Conservation (phyloP, 64 coral and sea anemone genomes). For the Pocillopora verrucosa region DNA sequence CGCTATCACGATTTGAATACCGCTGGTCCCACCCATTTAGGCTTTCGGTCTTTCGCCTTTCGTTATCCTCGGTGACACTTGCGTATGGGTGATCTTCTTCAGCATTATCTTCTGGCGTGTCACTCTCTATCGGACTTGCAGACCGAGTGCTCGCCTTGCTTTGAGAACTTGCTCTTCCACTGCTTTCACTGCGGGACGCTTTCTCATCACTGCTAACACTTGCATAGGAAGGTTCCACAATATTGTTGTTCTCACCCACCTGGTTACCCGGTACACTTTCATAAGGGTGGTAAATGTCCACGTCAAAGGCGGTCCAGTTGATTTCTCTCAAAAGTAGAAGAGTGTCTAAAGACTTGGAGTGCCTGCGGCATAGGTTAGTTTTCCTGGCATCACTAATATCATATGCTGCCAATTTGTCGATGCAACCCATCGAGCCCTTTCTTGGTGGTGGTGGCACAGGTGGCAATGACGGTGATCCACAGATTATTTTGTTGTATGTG, state of each 20-base stretch:
- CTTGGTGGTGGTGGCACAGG: slow-evolving; percentile 34
- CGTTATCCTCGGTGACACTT: slow-evolving; percentile 51
- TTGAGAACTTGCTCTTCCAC: slow-evolving; percentile 9
- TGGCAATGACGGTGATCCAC: background rate
- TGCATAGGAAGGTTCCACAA: slow-evolving; percentile 59
- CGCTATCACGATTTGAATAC: slow-evolving; percentile 12
- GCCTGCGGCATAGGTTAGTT: slow-evolving; percentile 61
- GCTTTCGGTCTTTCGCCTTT: slow-evolving; percentile 19
- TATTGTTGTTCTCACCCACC: slow-evolving; percentile 11
- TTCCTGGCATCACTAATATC: slow-evolving; percentile 12
- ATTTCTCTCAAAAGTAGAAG: slow-evolving; percentile 68
- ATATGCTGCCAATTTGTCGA: slow-evolving; percentile 25
- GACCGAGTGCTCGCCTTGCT: slow-evolving; percentile 17
- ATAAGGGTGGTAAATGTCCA: slow-evolving; percentile 80
- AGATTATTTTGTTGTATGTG: slow-evolving; percentile 57
- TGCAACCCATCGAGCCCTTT: slow-evolving; percentile 45
- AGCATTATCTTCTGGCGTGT: background rate
- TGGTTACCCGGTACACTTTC: slow-evolving; percentile 68
- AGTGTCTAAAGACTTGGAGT: slow-evolving; percentile 90
- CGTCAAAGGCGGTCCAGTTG: slow-evolving; percentile 53
- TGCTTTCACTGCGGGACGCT: slow-evolving; percentile 4
- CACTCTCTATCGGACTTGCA: slow-evolving; percentile 8
- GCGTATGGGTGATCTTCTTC: slow-evolving; percentile 57
- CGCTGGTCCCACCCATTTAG: slow-evolving; percentile 14
- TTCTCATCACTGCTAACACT: slow-evolving; percentile 49